Percentiles rank a stretch among this genome's conserved stretches.
These are phyloP conservation scores for Hypsopygia costalis DNA, from an alignment of 2,888 invertebrate genomes.

Conservation along the genomic window DNA sequence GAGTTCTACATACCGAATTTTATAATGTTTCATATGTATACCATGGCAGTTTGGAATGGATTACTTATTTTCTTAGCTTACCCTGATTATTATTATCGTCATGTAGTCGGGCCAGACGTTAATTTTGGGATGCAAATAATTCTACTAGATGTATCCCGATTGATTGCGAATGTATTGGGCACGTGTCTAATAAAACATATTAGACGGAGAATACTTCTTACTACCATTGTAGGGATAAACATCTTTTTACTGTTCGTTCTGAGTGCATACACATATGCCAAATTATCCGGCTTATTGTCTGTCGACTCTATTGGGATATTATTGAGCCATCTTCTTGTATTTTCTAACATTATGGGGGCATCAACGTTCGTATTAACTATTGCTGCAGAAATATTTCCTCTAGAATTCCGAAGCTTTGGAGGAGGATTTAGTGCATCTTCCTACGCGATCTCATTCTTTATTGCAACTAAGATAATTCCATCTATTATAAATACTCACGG, in stretches of 20 bases:
- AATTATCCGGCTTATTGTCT: neutral
- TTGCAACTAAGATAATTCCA: constrained; percentile 29
- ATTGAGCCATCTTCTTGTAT: constrained; percentile 25
- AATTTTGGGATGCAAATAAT: too few relatives aligned
- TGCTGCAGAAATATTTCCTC: constrained; percentile 29
- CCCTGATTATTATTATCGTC: too few relatives aligned
- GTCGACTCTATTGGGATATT: constrained; percentile 18
- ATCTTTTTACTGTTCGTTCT: constrained; percentile 5
- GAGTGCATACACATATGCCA: constrained; percentile 11
- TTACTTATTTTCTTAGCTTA: constrained; percentile 30
- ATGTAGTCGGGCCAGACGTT: too few relatives aligned
- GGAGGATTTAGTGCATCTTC: constrained; percentile 31
- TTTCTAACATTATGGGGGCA: constrained; percentile 23
- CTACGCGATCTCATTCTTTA: constrained; percentile 29
- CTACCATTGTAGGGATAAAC: constrained; percentile 10
- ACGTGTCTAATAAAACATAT: constrained; percentile 20
- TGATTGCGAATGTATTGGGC: too few relatives aligned
- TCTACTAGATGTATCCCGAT: too few relatives aligned
- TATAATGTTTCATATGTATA: constrained; percentile 32
- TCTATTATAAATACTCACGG: constrained; percentile 29
- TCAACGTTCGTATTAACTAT: constrained; percentile 24
- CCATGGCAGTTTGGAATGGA: constrained; percentile 28
- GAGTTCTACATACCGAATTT: constrained; percentile 35
- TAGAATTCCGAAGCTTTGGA: constrained; percentile 33
- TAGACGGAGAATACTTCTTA: constrained; percentile 12